Percentiles rank a stretch among this genome's conserved stretches.
phyloP scores from a whole-genome alignment of 1,140 invertebrate species.

The Drosophila malerkotliana region DNA sequence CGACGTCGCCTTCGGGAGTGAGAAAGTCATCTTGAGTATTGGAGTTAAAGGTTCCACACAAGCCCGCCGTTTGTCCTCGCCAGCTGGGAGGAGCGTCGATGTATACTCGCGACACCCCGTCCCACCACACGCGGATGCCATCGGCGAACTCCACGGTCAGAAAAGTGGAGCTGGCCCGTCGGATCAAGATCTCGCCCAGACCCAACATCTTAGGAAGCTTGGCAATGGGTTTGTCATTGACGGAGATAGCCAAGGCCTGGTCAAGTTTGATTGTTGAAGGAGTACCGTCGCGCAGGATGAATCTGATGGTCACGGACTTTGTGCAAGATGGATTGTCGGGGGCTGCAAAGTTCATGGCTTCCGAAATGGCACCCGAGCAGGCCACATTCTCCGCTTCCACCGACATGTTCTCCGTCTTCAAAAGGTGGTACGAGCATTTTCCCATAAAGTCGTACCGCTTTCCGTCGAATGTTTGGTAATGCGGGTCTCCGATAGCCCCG shows the following conservation, averaged over 20 bases:
- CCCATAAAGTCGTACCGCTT: slow-evolving; percentile 94
- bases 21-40: slow-evolving; percentile 95
- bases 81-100: slow-evolving; percentile 91
- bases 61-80: slow-evolving; percentile 88
- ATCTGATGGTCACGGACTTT: slow-evolving; percentile 89
- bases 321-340: slow-evolving; percentile 91
- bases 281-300: slow-evolving; percentile 83
- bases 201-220: slow-evolving; percentile 87
- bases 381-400: slow-evolving; percentile 93
- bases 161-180: slow-evolving; percentile 91
- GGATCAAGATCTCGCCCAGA: slow-evolving; percentile 86
- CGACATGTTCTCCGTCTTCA: slow-evolving; percentile 88
- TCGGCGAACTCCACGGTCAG: slow-evolving; percentile 89
- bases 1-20: slow-evolving; percentile 92
- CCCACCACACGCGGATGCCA: slow-evolving; percentile 93
- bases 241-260: slow-evolving; percentile 88
- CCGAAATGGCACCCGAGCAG: slow-evolving; percentile 90
- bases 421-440: slow-evolving; percentile 92
- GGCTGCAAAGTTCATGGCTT: slow-evolving; percentile 88
- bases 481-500: slow-evolving; percentile 93
- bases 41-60: slow-evolving; percentile 94
- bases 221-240: slow-evolving; percentile 89
- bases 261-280: slow-evolving; percentile 87
- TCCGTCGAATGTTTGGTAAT: slow-evolving; percentile 96
- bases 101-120: slow-evolving; percentile 91